A percentile compares a stretch with the other conserved stretches of the same genome.
These are phyloP conservation scores for Papilio demoleus DNA, from an alignment of 2,888 invertebrate genomes.

Conservation along the genomic window DNA sequence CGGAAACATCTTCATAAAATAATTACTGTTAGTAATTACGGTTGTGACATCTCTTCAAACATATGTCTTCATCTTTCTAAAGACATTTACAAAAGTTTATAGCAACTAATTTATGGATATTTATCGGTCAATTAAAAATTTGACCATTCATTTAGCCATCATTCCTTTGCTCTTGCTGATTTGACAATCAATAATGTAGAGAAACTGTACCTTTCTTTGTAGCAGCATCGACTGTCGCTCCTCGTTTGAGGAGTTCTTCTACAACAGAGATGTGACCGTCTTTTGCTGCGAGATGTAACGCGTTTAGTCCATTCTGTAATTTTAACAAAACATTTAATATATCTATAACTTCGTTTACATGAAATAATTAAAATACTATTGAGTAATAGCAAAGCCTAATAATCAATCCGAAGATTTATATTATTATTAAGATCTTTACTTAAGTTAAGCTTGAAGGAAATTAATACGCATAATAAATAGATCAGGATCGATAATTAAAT, in stretches of 20 bases:
- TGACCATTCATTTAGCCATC: too few relatives aligned
- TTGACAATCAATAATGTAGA: too few relatives aligned
- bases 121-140: too few relatives aligned
- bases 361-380: neutral
- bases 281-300: constrained; percentile 98
- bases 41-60: too few relatives aligned
- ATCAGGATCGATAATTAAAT: too few relatives aligned
- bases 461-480: too few relatives aligned
- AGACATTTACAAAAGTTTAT: too few relatives aligned
- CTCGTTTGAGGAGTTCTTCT: constrained; percentile 93
- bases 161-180: neutral
- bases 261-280: constrained; percentile 98
- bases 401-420: neutral
- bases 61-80: too few relatives aligned
- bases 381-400: neutral
- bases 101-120: too few relatives aligned
- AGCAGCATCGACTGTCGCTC: constrained; percentile 96
- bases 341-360: neutral
- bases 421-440: too few relatives aligned
- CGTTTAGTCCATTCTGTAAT: constrained; percentile 97
- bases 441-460: too few relatives aligned
- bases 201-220: constrained; percentile 93
- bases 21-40: too few relatives aligned
- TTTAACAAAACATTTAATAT: constrained; percentile 31
- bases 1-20: neutral